These are phyloP conservation scores for Ennomos fuscantarius DNA, from an alignment of 2,888 invertebrate genomes.

Conservation along the genomic window DNA sequence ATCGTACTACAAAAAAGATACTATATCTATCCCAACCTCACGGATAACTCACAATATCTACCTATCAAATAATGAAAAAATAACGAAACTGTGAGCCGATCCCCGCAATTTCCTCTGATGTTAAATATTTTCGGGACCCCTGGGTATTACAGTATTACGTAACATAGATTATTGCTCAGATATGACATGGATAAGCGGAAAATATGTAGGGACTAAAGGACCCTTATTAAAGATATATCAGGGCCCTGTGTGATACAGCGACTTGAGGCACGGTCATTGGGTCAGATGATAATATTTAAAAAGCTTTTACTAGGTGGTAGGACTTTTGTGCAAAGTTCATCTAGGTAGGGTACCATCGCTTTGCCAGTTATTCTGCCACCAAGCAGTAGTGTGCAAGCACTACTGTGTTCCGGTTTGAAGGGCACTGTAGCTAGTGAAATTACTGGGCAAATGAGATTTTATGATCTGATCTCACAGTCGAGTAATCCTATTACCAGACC, in stretches of 20 bases:
- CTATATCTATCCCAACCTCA: constrained; percentile 10
- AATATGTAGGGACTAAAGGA: constrained; percentile 40
- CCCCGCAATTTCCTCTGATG: constrained; percentile 33
- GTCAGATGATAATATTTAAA: constrained; percentile 6
- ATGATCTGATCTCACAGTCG: no score
- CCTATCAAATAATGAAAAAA: constrained; percentile 29
- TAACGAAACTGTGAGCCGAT: constrained; percentile 29
- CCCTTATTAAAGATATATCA: constrained; percentile 41
- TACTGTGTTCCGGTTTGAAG: no score
- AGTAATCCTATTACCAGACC: no score
- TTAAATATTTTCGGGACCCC: constrained; percentile 37
- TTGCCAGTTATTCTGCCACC: no score
- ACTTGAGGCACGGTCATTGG: constrained; percentile 7
- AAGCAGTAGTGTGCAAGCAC: no score
- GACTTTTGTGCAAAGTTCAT: no score
- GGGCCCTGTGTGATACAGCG: constrained; percentile 16
- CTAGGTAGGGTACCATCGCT: no score
- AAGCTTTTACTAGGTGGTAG: no score
- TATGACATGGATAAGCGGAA: constrained; percentile 40
- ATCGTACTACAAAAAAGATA: not conserved
- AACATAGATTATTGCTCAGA: constrained; percentile 42
- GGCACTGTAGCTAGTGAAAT: no score
- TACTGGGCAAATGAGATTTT: no score
- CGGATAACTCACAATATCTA: constrained; percentile 5
- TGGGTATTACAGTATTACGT: constrained; percentile 29